phyloP scores from a whole-genome alignment of 2,113 vertebrate species.

The Eclectus roratus region DNA sequence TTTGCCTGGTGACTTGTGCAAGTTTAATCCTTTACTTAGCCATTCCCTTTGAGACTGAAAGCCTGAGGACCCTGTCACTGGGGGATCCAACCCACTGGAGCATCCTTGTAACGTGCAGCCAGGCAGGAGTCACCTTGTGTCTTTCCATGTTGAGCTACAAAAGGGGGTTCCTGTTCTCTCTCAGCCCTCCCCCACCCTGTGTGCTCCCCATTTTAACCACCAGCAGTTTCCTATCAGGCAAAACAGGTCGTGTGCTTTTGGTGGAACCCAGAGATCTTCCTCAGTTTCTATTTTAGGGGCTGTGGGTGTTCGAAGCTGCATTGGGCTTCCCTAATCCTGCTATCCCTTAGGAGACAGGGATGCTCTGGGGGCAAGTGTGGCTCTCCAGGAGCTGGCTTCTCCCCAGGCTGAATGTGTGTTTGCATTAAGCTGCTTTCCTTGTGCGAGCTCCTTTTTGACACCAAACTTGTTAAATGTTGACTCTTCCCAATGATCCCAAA shows the following conservation, averaged over 20 bases:
- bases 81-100: background rate
- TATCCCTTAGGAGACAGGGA: background rate
- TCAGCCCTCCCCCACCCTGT: accelerated
- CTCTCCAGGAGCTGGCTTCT: background rate
- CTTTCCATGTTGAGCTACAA: background rate
- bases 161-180: background rate
- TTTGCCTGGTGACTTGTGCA: background rate
- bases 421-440: background rate
- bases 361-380: background rate
- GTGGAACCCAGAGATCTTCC: background rate
- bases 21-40: background rate
- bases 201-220: background rate
- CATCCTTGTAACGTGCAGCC: background rate
- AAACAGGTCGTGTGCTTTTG: background rate
- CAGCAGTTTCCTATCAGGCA: background rate
- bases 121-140: background rate
- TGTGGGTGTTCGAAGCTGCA: background rate
- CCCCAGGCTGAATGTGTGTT: background rate
- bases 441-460: background rate
- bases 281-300: accelerated
- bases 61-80: accelerated
- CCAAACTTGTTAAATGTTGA: background rate
- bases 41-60: background rate
- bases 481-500: background rate
- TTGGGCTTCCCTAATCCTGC: background rate